Evolutionary conservation across 2,797 vertebrate genomes (phyloP), one percentile per base, ranked within the genome.

Genomic region (Leuciscus waleckii): DNA sequence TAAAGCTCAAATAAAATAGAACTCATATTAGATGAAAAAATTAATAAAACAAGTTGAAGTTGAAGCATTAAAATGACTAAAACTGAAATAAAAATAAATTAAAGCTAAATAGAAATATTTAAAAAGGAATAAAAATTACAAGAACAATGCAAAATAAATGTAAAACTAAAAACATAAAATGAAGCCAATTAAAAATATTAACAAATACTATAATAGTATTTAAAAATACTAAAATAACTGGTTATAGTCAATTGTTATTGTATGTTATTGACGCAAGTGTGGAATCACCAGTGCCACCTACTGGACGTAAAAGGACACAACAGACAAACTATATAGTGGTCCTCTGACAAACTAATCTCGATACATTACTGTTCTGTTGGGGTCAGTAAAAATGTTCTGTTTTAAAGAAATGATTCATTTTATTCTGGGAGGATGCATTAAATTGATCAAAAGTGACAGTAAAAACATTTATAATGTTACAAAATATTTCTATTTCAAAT

Each of bases 231-330:
- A 39, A 58, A 77, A 58, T 77, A 58, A 41, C 29, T 76, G 73
- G 10, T 37, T 37, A 58, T 13, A 74, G 29, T 37, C 14, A 35
- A 51, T 21, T 3, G 14, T 39, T 54, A 17, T 35, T 75, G 14
- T 35, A 49, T 1, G 16, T 82, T 37, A n/a, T 65, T 10, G n/a
- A 49, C 43, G 29, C 6, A 77, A 43, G 17, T 10, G 43, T 56
- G 26, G 4, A 69, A 43, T 70, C 49, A 16, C 16, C 41, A 51
- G 83, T 85, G 68, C 67, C 83, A 85, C 23, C 54, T 29, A 49
- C 6, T 63, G 68, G 67, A 78, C 2, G 16, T 3, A 37, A 21
- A 78, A 70, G 19, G 13, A 84, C 19, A 54, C n/a, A 76, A 76
- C 41, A 54, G 37, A 9, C 29, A 37, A 67, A 51, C 51, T 51